Percentiles rank a stretch among this genome's conserved stretches.
phyloP scores from a whole-genome alignment of 2,113 vertebrate genomes.

The Emydura subglobosa region DNA sequence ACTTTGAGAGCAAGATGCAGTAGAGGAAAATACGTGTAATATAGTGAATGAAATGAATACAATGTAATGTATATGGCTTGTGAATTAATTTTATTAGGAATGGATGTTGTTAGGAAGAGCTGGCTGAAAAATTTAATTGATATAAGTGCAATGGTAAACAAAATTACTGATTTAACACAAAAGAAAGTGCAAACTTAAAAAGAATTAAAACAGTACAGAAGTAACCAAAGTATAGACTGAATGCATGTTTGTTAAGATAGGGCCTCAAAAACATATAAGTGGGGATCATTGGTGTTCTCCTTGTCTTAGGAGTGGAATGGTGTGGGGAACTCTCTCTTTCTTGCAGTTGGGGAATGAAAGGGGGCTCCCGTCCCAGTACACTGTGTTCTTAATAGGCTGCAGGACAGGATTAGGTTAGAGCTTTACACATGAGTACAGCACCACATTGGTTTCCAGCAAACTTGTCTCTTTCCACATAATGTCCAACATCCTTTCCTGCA shows the following conservation, averaged over 20 bases:
- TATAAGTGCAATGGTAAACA: conserved; percentile 1
- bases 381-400: background rate
- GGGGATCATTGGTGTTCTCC: background rate
- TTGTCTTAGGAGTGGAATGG: background rate
- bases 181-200: background rate
- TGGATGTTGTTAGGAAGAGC: conserved; percentile 9
- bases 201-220: background rate
- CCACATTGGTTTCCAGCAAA: background rate
- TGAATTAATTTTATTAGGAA: conserved; percentile 60
- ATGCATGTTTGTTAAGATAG: background rate
- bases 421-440: background rate
- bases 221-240: background rate
- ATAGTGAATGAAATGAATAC: conserved; percentile 52
- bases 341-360: background rate
- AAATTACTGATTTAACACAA: background rate
- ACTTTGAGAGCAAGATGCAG: background rate
- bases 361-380: background rate
- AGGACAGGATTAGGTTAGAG: background rate
- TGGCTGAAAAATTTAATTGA: background rate
- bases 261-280: background rate
- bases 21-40: background rate
- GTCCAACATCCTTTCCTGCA: conserved; percentile 20
- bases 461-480: conserved; percentile 18
- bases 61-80: conserved; percentile 27
- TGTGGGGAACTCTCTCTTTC: background rate